Percentiles rank a stretch among this genome's conserved stretches.
Evolutionary conservation across 2,888 invertebrate species (phyloP).

Genomic region (Cheilosia grossa): DNA sequence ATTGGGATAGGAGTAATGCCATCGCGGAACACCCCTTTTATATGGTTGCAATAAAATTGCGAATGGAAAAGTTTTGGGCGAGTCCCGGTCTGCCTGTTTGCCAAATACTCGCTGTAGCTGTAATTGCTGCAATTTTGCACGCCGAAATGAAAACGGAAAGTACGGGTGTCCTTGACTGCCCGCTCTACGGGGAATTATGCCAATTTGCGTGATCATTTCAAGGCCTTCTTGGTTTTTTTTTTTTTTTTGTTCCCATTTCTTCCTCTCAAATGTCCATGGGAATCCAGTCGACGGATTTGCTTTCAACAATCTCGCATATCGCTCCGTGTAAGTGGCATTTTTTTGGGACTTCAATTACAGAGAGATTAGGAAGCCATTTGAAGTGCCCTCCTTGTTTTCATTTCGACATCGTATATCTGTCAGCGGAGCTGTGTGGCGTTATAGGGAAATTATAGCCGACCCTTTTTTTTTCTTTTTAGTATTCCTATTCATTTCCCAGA

Average conservation of each 20-base stretch:
- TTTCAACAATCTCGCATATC: constrained; percentile 1
- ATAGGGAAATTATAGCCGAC: constrained; percentile 54
- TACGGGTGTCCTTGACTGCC: constrained; percentile 50
- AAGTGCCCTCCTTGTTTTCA: constrained; percentile 66
- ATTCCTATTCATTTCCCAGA: constrained; percentile 50
- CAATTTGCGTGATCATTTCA: constrained; percentile 54
- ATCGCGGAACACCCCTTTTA: constrained; percentile 70
- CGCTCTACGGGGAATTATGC: constrained; percentile 21
- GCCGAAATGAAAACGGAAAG: constrained; percentile 45
- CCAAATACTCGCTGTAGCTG: constrained; percentile 35
- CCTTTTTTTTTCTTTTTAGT: constrained; percentile 21
- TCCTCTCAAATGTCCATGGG: not conserved
- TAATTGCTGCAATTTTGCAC: constrained; percentile 49
- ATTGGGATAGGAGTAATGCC: constrained; percentile 39
- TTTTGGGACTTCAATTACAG: constrained; percentile 47
- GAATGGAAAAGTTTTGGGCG: constrained; percentile 36
- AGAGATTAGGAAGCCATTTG: constrained; percentile 69
- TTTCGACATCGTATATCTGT: constrained; percentile 68
- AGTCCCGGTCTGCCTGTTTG: constrained; percentile 42
- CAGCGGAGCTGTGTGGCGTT: constrained; percentile 69
- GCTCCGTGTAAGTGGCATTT: constrained; percentile 25
- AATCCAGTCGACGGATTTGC: not conserved
- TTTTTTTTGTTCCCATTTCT: not conserved
- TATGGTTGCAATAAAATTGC: constrained; percentile 67
- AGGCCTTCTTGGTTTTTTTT: constrained; percentile 29